Percentiles rank a stretch among this genome's conserved stretches.
Evolutionary conservation across 2,888 invertebrate species (phyloP).

Genomic region (Drepana falcataria): DNA sequence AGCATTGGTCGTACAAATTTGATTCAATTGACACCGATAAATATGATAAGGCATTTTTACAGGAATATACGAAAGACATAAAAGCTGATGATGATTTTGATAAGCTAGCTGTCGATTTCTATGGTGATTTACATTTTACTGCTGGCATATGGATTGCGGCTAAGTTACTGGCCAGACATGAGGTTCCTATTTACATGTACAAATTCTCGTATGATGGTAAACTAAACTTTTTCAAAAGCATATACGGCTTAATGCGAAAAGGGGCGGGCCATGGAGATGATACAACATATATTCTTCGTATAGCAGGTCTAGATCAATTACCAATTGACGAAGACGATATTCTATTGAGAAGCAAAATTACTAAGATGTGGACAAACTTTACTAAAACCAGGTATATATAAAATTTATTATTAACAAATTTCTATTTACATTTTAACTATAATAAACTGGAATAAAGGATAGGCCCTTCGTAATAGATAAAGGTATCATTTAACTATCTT

Average conservation of each 20-base stretch:
- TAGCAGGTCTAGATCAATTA: constrained; percentile 1
- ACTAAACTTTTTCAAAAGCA: constrained; percentile 26
- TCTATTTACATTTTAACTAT: too few relatives aligned
- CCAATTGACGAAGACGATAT: constrained; percentile 16
- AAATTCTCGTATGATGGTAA: constrained; percentile 42
- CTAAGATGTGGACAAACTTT: constrained; percentile 49
- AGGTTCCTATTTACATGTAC: constrained; percentile 35
- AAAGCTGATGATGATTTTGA: constrained; percentile 20
- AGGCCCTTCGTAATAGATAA: too few relatives aligned
- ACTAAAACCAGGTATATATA: constrained; percentile 44
- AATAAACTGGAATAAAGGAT: not conserved
- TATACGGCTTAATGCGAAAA: constrained; percentile 22
- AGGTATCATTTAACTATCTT: not conserved
- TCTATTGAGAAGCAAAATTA: constrained; percentile 26
- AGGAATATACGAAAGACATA: constrained; percentile 10
- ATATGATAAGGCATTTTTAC: constrained; percentile 19
- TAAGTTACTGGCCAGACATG: constrained; percentile 21
- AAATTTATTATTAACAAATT: too few relatives aligned
- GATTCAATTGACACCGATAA: constrained; percentile 16
- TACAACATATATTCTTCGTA: constrained; percentile 19
- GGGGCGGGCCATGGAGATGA: constrained; percentile 48
- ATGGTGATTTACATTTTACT: constrained; percentile 40
- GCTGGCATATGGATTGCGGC: constrained; percentile 35
- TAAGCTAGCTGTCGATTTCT: constrained; percentile 35
- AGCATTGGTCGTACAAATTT: constrained; percentile 28